Evolutionary conservation across 2,888 invertebrate genomes (phyloP).

Genomic region (Euzetes globulus): DNA sequence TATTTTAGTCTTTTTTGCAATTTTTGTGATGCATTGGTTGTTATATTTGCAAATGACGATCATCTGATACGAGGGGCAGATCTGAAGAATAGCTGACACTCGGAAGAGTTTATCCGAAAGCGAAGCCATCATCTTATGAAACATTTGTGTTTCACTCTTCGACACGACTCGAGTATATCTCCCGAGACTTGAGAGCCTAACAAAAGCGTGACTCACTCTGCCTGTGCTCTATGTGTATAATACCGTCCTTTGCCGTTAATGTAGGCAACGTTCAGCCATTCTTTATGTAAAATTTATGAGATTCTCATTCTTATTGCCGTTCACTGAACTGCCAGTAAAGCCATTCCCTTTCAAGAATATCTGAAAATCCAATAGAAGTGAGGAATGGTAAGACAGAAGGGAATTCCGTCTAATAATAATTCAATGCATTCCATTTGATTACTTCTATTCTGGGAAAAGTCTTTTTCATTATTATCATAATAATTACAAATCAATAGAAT

Average conservation of each 20-base stretch:
- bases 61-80: too few relatives aligned
- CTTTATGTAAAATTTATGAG: conserved; percentile 21
- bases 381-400: not conserved
- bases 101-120: too few relatives aligned
- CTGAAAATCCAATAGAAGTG: not conserved
- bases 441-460: too few relatives aligned
- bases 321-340: conserved; percentile 14
- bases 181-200: not conserved
- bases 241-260: not conserved
- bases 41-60: too few relatives aligned
- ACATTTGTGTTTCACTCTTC: too few relatives aligned
- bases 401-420: not conserved
- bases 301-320: conserved; percentile 9
- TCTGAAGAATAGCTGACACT: too few relatives aligned
- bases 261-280: not conserved
- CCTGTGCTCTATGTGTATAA: not conserved
- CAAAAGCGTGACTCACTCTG: conserved; percentile 1
- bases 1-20: too few relatives aligned
- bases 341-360: not conserved
- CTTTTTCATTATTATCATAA: too few relatives aligned
- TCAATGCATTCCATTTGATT: too few relatives aligned
- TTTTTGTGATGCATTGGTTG: too few relatives aligned
- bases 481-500: too few relatives aligned
- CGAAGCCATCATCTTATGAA: too few relatives aligned
- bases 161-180: not conserved